A percentile compares a stretch with the other conserved stretches of the same genome.
phyloP scores from a whole-genome alignment of 2,797 vertebrate genomes.

The Lepilemur septentrionalis region DNA sequence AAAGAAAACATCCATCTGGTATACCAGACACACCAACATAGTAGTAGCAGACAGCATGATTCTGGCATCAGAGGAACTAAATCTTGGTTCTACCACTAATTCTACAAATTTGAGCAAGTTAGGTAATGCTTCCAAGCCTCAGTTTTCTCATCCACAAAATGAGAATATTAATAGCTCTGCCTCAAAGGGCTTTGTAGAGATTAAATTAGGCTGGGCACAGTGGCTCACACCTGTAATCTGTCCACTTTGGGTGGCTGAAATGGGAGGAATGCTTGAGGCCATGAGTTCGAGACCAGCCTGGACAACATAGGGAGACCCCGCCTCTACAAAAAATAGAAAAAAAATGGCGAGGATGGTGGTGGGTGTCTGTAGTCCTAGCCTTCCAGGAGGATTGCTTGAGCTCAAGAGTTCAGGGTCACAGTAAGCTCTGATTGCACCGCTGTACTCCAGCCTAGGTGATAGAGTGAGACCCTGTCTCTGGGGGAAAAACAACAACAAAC shows the following conservation, averaged over 20 bases:
- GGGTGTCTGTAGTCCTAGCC: neutral
- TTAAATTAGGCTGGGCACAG: neutral
- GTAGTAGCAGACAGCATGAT: neutral
- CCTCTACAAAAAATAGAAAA: neutral
- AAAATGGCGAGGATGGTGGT: neutral
- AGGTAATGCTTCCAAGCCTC: neutral
- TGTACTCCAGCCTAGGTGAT: neutral
- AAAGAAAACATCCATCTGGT: neutral
- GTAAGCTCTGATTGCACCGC: neutral
- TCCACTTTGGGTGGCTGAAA: neutral
- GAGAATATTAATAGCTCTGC: neutral
- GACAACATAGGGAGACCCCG: neutral
- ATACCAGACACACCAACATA: neutral
- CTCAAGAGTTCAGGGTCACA: neutral
- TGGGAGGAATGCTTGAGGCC: neutral
- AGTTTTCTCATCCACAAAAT: constrained; percentile 20
- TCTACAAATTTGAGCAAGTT: neutral
- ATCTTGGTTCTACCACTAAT: neutral
- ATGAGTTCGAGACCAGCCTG: neutral
- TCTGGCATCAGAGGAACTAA: neutral
- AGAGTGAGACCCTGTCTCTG: neutral
- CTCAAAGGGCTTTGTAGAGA: neutral
- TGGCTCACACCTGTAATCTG: neutral
- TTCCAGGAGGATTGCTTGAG: neutral
- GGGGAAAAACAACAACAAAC: no score